Evolutionary conservation across 1,140 invertebrate genomes (phyloP), one percentile per base, ranked within the genome.

Genomic region (Cherax destructor): DNA sequence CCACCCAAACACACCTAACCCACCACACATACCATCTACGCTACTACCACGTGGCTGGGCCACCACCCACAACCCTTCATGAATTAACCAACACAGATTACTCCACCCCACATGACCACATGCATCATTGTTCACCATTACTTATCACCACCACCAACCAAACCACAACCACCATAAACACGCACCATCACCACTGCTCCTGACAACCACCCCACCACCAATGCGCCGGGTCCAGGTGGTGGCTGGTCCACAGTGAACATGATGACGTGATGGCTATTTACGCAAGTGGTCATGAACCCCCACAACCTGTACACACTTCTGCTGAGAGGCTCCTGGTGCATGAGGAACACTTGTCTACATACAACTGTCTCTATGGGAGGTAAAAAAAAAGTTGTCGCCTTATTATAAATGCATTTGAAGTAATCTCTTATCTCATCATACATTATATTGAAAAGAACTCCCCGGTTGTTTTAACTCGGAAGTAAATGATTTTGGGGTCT

Each of bases 321-420:
- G 97, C 98, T 4, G 99, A 99, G 94, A 96, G 98, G 91, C 95
- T 99, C 86, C 95, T 99, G 91, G 94, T 98, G 10, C 98, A 99
- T 94, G 97, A 98, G 94, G 97, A 98, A 94, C 97, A 98, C 30
- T 95, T 99, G 94, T 97, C 98, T 69, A 99, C 98, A 13, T 99
- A 99, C 95, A 99, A 99, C 95, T 98, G 99, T 91, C 96, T 99
- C n/a, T 99, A 99, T 95, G 99, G 99, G 95, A n/a, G n/a, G n/a
- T n/a, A n/a, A n/a, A n/a, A n/a, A n/a, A n/a, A n/a, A n/a, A n/a
- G n/a, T n/a, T n/a, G n/a, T n/a, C n/a, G n/a, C n/a, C n/a, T n/a
- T n/a, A n/a, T n/a, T n/a, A n/a, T n/a, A n/a, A n/a, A n/a, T n/a
- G n/a, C n/a, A n/a, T n/a, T n/a, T n/a, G n/a, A n/a, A n/a, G n/a